Evolutionary conservation across 2,888 invertebrate species (phyloP).

Genomic region (Rapana venosa): DNA sequence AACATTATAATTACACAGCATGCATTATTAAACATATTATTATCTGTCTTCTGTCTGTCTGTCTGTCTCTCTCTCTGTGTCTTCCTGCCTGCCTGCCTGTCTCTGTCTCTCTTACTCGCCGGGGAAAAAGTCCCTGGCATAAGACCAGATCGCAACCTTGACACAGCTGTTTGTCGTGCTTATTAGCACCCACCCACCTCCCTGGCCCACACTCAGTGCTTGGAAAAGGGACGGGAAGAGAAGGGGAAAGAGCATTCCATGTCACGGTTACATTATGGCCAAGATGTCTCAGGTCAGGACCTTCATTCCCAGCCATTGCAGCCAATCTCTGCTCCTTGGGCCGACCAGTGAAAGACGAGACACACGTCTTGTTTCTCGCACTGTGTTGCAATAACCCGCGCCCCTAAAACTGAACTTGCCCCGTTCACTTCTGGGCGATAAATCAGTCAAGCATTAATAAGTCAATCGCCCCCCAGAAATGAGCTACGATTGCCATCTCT

Average conservation of each 20-base stretch:
- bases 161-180: slow-evolving; percentile 8
- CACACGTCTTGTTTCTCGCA: slow-evolving; percentile 23
- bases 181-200: neutral
- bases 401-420: slow-evolving; percentile 26
- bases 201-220: neutral
- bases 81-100: neutral
- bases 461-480: slow-evolving; percentile 22
- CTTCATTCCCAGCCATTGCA: slow-evolving; percentile 25
- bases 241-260: neutral
- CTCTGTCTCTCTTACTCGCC: neutral
- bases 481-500: slow-evolving; percentile 3
- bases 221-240: neutral
- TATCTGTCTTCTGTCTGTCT: too few relatives aligned
- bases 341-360: slow-evolving; percentile 15
- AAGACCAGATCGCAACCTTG: neutral
- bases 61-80: neutral
- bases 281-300: neutral
- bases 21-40: too few relatives aligned
- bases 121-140: neutral
- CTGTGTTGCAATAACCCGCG: neutral
- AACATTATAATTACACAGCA: too few relatives aligned
- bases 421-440: slow-evolving; percentile 4
- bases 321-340: neutral
- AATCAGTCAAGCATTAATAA: slow-evolving; percentile 32
- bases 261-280: neutral